These are phyloP conservation scores for Holocentrus rufus DNA, from an alignment of 2,797 vertebrate species.

Conservation along the genomic window DNA sequence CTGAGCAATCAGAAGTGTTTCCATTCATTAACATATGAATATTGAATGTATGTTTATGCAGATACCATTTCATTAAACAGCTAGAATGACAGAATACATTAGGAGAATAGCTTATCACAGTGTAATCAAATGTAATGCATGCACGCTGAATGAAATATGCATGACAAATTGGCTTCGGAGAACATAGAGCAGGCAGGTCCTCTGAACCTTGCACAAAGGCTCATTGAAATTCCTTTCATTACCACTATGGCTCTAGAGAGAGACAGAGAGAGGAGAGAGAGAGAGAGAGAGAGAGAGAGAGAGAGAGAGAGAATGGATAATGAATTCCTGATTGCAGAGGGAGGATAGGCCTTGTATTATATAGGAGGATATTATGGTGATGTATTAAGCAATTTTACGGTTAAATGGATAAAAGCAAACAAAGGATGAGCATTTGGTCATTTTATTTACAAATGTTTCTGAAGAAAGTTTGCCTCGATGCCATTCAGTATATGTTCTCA, in stretches of 20 bases:
- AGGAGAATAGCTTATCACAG: constrained; percentile 65
- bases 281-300: constrained; percentile 44
- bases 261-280: constrained; percentile 42
- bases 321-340: constrained; percentile 62
- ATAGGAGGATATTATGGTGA: constrained; percentile 34
- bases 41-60: constrained; percentile 63
- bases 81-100: constrained; percentile 60
- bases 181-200: constrained; percentile 69
- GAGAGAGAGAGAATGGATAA: constrained; percentile 26
- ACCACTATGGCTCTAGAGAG: constrained; percentile 52
- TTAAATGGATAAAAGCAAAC: constrained; percentile 7
- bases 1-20: constrained; percentile 25
- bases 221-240: constrained; percentile 81
- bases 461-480: constrained; percentile 59
- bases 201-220: constrained; percentile 72
- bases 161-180: constrained; percentile 79
- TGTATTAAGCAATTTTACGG: constrained; percentile 25
- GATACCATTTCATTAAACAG: constrained; percentile 54
- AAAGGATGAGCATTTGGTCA: constrained; percentile 60
- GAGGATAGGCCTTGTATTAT: constrained; percentile 54
- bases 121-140: constrained; percentile 75
- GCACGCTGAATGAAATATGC: constrained; percentile 71
- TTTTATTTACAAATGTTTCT: constrained; percentile 85
- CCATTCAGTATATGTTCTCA: constrained; percentile 55
- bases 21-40: constrained; percentile 55